Percentiles rank a stretch among this genome's conserved stretches.
These are phyloP conservation scores for Thereuonema tuberculata DNA, from an alignment of 1,140 invertebrate genomes.

Conservation along the genomic window DNA sequence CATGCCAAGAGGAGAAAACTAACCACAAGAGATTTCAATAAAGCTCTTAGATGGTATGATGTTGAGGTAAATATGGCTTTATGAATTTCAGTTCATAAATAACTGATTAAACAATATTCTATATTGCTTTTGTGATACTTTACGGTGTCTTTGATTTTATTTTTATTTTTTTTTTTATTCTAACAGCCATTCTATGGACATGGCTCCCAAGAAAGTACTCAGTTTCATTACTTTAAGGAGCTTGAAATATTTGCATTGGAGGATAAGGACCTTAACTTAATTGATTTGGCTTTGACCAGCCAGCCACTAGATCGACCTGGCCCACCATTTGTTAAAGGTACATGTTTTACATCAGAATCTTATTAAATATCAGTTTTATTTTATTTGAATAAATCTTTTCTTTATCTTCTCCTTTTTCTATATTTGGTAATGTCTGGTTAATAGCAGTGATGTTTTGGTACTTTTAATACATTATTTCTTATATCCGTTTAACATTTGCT, in stretches of 20 bases:
- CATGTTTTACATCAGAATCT: no score
- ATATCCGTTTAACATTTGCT: no score
- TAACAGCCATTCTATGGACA: constrained; percentile 27
- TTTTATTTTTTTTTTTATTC: not conserved
- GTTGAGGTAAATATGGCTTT: constrained; percentile 23
- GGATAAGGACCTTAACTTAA: constrained; percentile 16
- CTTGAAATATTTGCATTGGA: constrained; percentile 26
- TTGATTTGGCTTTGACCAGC: not conserved
- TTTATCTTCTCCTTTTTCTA: no score
- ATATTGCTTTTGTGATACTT: no score
- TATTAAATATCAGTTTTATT: not conserved
- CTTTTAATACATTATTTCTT: no score
- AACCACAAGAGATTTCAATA: constrained; percentile 30
- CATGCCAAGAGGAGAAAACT: constrained; percentile 29
- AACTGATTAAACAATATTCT: no score
- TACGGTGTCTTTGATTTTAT: no score
- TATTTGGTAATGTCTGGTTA: no score
- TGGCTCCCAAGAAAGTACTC: constrained; percentile 16
- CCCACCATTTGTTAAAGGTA: not conserved
- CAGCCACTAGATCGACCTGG: not conserved
- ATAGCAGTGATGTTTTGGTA: no score
- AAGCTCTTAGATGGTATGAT: constrained; percentile 27
- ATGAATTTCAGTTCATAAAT: no score
- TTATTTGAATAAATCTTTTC: no score
- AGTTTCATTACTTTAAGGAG: constrained; percentile 23